Evolutionary conservation across 1,140 invertebrate species (phyloP), one percentile per base, ranked within the genome.

Genomic region (Panagrolaimus sp.): DNA sequence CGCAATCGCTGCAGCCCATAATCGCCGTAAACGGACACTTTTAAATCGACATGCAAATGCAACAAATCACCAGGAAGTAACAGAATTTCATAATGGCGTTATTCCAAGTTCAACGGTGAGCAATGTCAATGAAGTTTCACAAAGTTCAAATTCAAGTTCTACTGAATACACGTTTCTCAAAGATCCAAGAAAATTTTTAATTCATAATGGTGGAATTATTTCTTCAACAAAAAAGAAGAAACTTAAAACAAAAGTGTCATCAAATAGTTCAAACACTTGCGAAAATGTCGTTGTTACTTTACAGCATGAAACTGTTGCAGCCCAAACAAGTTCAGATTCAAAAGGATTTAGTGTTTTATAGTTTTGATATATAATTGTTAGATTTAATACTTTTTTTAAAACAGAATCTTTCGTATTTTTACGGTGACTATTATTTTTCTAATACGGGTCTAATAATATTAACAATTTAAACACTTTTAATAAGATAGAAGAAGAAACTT

Each of bases 1-100:
- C n/a, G 68, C 68, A 0, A 72, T 74, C n/a, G 55, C 65, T 12
- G 66, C 17, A 17, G 68, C 68, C 15, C 71, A 72, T 32, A 63
- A 65, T 48, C 62, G 67, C 14, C 32, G 66, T 32, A 72, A 69
- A 43, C 66, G 67, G 45, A 72, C 47, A 10, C 21, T 47, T 67
- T 32, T 43, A 10, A 65, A 65, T 43, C 43, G 43, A 65, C 32
- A 65, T 38, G 32, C 63, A 24, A 28, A 26, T 14, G 45, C 26
- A 12, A 14, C 65, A 24, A 47, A 47, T 45, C 28, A 66, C 43
- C 26, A 43, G 43, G 43, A 46, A 44, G 65, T 17, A 3, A 26
- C 43, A 21, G 43, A 46, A 26, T 47, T 47, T 14, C 38, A 66
- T 26, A 46, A 47, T 9, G 45, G 43, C 17, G 24, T 46, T 6